phyloP scores from a whole-genome alignment of 2,113 vertebrate genomes.

The Tyto alba region DNA sequence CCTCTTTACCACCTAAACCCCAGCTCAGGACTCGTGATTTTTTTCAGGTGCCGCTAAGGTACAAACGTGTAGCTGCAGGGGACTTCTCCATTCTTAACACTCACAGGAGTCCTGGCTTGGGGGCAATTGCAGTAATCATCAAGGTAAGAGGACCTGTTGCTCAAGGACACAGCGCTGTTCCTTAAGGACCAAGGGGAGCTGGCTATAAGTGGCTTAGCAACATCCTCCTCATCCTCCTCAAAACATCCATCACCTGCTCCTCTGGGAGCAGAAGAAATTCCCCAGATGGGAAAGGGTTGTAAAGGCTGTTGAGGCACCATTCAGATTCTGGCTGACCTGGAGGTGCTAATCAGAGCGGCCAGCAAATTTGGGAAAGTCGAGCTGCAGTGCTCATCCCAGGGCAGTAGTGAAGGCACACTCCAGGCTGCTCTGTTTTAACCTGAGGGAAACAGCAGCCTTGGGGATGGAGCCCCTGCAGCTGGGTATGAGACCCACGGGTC shows the following conservation, averaged over 20 bases:
- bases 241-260: background rate
- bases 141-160: background rate
- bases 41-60: background rate
- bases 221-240: background rate
- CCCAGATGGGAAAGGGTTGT: background rate
- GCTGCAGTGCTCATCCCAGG: background rate
- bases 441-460: background rate
- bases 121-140: background rate
- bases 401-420: background rate
- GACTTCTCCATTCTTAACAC: background rate
- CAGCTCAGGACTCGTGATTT: background rate
- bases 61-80: background rate
- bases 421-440: background rate
- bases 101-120: no score
- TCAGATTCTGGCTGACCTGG: background rate
- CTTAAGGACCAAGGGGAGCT: background rate
- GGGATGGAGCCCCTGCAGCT: background rate
- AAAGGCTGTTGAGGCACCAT: background rate
- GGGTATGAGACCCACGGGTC: rapidly evolving
- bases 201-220: background rate
- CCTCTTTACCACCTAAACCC: background rate
- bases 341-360: background rate
- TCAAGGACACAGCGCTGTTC: background rate
- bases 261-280: background rate
- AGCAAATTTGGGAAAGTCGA: background rate